Evolutionary conservation across 2,888 invertebrate species (phyloP).

Genomic region (Pyrocoelia pectoralis): DNA sequence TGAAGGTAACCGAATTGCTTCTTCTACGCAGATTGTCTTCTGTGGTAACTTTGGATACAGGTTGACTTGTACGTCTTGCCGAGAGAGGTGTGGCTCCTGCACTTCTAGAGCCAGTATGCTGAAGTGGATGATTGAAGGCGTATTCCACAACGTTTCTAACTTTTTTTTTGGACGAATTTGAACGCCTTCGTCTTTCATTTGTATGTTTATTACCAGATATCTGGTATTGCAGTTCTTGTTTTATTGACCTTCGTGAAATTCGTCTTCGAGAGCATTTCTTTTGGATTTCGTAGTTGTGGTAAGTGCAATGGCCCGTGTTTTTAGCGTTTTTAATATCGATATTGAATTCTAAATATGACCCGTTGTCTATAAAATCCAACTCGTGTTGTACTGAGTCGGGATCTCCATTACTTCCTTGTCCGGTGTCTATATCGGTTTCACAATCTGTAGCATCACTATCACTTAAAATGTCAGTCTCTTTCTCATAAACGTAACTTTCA

Average conservation of each 20-base stretch:
- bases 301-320: constrained; percentile 67
- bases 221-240: constrained; percentile 35
- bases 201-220: constrained; percentile 33
- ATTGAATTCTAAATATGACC: constrained; percentile 67
- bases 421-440: constrained; percentile 69
- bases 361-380: constrained; percentile 75
- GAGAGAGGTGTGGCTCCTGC: constrained; percentile 74
- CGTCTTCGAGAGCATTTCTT: constrained; percentile 56
- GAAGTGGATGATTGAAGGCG: constrained; percentile 20
- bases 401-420: constrained; percentile 80
- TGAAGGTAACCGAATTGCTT: constrained; percentile 63
- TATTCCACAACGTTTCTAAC: constrained; percentile 9
- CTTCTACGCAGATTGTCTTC: constrained; percentile 57
- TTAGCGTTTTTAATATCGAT: constrained; percentile 53
- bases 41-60: constrained; percentile 51
- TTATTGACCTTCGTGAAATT: constrained; percentile 45
- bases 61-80: constrained; percentile 62
- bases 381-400: constrained; percentile 71
- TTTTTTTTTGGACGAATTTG: constrained; percentile 42
- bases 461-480: constrained; percentile 83
- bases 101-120: constrained; percentile 66
- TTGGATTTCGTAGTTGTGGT: constrained; percentile 63
- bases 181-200: constrained; percentile 42
- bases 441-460: constrained; percentile 81
- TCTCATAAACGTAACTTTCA: constrained; percentile 77